These are phyloP conservation scores for Amitus sp. DNA, from an alignment of 2,888 invertebrate species.

Conservation along the genomic window DNA sequence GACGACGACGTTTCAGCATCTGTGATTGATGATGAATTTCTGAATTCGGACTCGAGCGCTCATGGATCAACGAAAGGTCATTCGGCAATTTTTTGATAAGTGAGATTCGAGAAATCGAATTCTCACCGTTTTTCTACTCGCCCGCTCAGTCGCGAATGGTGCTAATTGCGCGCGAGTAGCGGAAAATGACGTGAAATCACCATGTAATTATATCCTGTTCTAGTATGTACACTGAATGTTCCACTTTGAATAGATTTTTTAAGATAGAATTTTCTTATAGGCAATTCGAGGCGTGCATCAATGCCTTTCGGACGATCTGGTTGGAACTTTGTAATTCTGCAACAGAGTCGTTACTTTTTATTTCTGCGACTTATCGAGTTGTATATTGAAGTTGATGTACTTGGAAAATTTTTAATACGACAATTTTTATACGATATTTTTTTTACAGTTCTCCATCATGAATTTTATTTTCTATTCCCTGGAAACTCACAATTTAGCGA, in stretches of 20 bases:
- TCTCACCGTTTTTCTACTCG: constrained; percentile 31
- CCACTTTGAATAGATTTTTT: neutral
- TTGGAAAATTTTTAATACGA: too few species aligned
- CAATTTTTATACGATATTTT: too few species aligned
- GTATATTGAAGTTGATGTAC: too few species aligned
- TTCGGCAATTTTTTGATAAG: too few species aligned
- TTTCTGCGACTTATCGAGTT: too few species aligned
- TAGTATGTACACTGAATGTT: constrained; percentile 1
- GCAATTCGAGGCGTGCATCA: neutral
- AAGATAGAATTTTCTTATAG: neutral
- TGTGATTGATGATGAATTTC: too few species aligned
- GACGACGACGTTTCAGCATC: too few species aligned
- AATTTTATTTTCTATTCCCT: too few species aligned
- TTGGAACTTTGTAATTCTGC: neutral
- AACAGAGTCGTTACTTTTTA: too few species aligned
- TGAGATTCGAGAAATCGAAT: constrained; percentile 44
- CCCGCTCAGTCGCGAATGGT: constrained; percentile 1
- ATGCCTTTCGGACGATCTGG: neutral
- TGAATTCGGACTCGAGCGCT: constrained; percentile 62
- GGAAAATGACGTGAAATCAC: neutral
- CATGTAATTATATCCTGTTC: neutral
- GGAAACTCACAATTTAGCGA: too few species aligned
- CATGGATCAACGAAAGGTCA: too few species aligned
- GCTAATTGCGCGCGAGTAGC: neutral
- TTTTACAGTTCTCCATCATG: too few species aligned